Conservation (phyloP, 2,113 vertebrate genomes). For the Microtus montanus region DNA sequence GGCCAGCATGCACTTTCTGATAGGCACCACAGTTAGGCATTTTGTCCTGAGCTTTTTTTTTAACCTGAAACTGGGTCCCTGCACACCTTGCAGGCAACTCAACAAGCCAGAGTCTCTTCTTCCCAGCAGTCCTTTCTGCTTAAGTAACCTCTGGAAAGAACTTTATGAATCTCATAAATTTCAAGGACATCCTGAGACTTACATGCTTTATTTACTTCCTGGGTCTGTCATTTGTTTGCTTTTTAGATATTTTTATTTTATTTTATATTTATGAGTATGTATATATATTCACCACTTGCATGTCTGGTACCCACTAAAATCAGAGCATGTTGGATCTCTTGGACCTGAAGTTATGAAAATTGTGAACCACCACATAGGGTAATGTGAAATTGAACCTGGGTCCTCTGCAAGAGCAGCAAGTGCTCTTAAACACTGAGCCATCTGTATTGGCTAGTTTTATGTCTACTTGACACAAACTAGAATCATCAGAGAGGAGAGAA, state of each 20-base stretch:
- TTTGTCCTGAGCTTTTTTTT: not conserved
- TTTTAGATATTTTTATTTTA: not conserved
- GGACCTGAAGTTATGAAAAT: not conserved
- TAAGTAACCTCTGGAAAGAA: not conserved
- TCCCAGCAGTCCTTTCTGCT: not conserved
- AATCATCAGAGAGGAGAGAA: not conserved
- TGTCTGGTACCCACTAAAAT: not conserved
- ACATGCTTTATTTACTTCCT: not conserved
- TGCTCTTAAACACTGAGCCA: not conserved
- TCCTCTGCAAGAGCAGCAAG: not conserved
- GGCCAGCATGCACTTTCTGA: not conserved
- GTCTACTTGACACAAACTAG: not conserved
- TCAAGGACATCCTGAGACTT: not conserved
- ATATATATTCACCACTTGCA: not conserved
- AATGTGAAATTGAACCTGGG: not conserved
- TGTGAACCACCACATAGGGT: not conserved
- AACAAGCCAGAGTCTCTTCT: not conserved
- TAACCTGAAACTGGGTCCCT: not conserved
- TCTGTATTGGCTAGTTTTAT: not conserved
- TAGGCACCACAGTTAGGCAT: not conserved
- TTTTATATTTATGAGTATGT: not conserved
- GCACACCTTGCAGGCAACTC: not conserved
- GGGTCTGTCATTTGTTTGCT: not conserved
- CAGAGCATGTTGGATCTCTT: not conserved
- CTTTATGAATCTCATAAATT: not conserved